Evolutionary conservation across 2,113 vertebrate genomes (phyloP).

Genomic region (Perca schrenkii): DNA sequence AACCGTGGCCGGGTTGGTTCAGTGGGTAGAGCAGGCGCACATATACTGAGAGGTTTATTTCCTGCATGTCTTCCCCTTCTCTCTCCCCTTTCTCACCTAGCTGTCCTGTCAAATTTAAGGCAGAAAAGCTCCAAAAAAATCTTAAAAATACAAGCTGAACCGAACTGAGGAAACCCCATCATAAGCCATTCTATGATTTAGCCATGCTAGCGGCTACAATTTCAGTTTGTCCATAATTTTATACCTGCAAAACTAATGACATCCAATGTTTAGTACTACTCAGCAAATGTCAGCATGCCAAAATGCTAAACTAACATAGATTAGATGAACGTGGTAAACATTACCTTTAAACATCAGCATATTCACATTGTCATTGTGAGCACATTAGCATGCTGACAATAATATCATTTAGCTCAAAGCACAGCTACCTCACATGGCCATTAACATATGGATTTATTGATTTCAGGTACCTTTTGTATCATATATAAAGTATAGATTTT

Average conservation of each 20-base stretch:
- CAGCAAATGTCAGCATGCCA: neutral
- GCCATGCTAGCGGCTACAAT: neutral
- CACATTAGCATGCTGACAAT: neutral
- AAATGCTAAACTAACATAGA: neutral
- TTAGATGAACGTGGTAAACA: neutral
- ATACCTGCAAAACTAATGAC: neutral
- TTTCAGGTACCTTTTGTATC: neutral
- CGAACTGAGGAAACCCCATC: too few relatives aligned
- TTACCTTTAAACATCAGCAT: neutral
- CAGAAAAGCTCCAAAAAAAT: too few relatives aligned
- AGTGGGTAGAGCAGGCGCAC: too few relatives aligned
- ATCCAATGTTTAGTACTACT: neutral
- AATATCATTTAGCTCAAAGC: neutral
- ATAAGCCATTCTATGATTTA: neutral
- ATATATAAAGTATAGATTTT: neutral
- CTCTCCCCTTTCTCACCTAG: too few relatives aligned
- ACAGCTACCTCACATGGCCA: neutral
- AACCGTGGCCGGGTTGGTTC: too few relatives aligned
- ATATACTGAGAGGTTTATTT: too few relatives aligned
- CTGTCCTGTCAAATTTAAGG: too few relatives aligned
- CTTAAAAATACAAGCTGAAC: too few relatives aligned
- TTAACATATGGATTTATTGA: conserved; percentile 12
- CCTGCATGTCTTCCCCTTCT: too few relatives aligned
- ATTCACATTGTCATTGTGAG: neutral
- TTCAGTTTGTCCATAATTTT: neutral